Percentiles rank a stretch among this genome's conserved stretches.
Conservation (phyloP, 2,797 vertebrate genomes). For the Benthosema pterotum region DNA sequence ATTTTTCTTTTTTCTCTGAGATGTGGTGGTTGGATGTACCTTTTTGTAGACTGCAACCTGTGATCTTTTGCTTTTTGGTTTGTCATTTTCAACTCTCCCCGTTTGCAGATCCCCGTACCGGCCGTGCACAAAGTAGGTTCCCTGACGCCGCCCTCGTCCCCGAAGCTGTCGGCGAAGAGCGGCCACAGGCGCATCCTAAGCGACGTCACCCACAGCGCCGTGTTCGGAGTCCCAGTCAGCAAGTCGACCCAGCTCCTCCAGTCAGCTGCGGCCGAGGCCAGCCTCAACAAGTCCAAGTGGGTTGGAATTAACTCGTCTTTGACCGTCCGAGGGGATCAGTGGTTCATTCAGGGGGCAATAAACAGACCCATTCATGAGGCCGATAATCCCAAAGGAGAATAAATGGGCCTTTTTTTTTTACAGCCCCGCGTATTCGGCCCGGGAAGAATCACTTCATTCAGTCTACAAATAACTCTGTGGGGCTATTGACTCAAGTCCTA, state of each 20-base stretch:
- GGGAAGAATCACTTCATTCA: constrained; percentile 51
- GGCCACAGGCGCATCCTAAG: constrained; percentile 96
- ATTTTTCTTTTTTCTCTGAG: too few relatives aligned
- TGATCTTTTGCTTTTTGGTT: neutral
- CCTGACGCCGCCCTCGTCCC: constrained; percentile 94
- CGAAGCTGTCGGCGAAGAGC: constrained; percentile 90
- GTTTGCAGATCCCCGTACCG: constrained; percentile 26
- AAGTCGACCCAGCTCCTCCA: constrained; percentile 97
- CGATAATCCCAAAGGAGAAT: constrained; percentile 38
- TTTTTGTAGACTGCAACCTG: too few relatives aligned
- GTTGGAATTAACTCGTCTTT: constrained; percentile 54
- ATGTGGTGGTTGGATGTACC: too few relatives aligned
- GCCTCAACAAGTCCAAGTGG: constrained; percentile 98
- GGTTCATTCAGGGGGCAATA: constrained; percentile 59
- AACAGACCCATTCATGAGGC: constrained; percentile 63
- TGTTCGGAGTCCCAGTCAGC: constrained; percentile 97
- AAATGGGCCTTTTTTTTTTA: constrained; percentile 60
- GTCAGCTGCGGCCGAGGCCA: constrained; percentile 94
- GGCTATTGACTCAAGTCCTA: constrained; percentile 8
- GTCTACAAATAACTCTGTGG: constrained; percentile 52
- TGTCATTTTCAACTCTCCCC: neutral
- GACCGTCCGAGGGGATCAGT: constrained; percentile 47
- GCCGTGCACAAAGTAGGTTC: constrained; percentile 87
- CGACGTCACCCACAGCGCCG: constrained; percentile 95
- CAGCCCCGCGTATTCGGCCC: constrained; percentile 30